Evolutionary conservation across 2,797 vertebrate species (phyloP).

Genomic region (Diceros bicornis): DNA sequence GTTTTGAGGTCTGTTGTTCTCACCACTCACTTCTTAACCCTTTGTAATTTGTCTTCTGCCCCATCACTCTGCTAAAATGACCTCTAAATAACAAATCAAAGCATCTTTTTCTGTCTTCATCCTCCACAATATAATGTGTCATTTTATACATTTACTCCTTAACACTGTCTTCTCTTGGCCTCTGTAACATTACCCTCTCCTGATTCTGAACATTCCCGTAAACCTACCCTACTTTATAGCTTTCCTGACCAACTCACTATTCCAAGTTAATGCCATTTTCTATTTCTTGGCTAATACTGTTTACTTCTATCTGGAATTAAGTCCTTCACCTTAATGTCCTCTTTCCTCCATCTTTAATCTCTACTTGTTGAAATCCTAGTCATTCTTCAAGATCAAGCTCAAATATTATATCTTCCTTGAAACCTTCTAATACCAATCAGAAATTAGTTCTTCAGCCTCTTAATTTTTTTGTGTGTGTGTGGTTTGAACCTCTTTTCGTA

Average conservation of each 20-base stretch:
- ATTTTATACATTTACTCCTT: neutral
- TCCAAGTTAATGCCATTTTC: neutral
- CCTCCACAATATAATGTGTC: neutral
- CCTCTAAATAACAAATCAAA: neutral
- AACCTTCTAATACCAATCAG: constrained; percentile 2
- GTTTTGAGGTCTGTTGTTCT: neutral
- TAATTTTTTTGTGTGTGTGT: neutral
- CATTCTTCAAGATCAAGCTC: constrained; percentile 53
- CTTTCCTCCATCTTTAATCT: constrained; percentile 9
- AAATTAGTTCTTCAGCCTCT: constrained; percentile 56
- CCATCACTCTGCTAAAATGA: constrained; percentile 35
- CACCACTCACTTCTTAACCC: neutral
- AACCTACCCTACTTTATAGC: neutral
- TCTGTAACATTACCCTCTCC: neutral
- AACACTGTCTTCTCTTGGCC: neutral
- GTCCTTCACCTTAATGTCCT: neutral
- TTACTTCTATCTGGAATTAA: neutral
- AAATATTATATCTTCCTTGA: constrained; percentile 33
- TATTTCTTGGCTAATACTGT: neutral
- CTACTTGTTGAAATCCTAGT: constrained; percentile 40
- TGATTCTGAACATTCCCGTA: neutral
- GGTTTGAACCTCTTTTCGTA: neutral
- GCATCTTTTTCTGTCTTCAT: neutral
- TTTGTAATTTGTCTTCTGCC: constrained; percentile 31
- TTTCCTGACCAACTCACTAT: neutral